These are phyloP conservation scores for Halcyon leucocephala DNA, from an alignment of 2,797 vertebrate species.

Conservation along the genomic window DNA sequence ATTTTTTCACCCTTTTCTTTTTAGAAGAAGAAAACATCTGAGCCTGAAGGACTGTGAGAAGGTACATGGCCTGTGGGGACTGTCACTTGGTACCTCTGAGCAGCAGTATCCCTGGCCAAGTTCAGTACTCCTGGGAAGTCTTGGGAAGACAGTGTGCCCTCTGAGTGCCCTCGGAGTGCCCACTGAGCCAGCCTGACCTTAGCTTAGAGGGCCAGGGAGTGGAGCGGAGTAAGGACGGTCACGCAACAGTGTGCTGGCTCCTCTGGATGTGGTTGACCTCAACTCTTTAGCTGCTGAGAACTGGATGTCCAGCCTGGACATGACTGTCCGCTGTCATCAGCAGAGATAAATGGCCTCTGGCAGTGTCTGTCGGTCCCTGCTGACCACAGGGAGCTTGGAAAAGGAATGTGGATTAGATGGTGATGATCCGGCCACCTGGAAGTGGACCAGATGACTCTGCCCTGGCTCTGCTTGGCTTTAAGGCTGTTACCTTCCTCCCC, in stretches of 20 bases:
- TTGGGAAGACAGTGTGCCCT: not conserved
- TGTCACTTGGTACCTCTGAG: not conserved
- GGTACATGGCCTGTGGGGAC: conserved; percentile 43
- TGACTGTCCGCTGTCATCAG: conserved; percentile 35
- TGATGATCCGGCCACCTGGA: conserved; percentile 18
- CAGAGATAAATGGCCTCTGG: conserved; percentile 39
- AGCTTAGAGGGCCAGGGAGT: conserved; percentile 9
- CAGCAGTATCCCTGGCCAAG: not conserved
- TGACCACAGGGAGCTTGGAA: conserved; percentile 17
- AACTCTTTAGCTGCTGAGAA: conserved; percentile 49
- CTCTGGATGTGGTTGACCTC: conserved; percentile 50
- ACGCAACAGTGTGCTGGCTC: not conserved
- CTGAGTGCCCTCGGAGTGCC: not conserved
- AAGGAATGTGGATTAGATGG: not conserved
- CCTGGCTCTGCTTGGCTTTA: conserved; percentile 21
- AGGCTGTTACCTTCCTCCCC: not conserved
- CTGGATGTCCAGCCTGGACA: conserved; percentile 8
- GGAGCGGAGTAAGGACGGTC: not conserved
- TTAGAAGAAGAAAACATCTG: conserved; percentile 66
- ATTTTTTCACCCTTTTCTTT: not conserved
- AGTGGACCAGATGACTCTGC: conserved; percentile 22
- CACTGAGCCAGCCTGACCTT: not conserved
- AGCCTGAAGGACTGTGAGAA: conserved; percentile 60
- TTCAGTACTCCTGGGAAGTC: not conserved
- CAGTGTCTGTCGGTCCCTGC: conserved; percentile 14